Percentiles rank a stretch among this genome's conserved stretches.
These are phyloP conservation scores for Pangasius djambal DNA, from an alignment of 2,797 vertebrate genomes.

Conservation along the genomic window DNA sequence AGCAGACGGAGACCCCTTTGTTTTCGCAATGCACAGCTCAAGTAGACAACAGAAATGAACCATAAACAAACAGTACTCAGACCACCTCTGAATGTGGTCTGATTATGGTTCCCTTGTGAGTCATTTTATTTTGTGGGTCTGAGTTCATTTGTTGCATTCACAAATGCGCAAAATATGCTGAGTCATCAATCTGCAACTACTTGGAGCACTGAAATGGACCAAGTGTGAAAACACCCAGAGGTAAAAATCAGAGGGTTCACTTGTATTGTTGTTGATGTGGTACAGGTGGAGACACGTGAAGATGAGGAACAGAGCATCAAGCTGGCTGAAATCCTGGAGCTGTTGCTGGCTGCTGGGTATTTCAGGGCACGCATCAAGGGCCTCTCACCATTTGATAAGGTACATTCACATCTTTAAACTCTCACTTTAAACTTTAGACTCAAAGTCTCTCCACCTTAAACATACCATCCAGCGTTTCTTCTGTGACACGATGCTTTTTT, in stretches of 20 bases:
- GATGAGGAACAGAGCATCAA: constrained; percentile 96
- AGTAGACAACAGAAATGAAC: background rate
- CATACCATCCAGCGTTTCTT: background rate
- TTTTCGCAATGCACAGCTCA: background rate
- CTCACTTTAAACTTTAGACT: too few relatives aligned
- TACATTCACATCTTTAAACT: constrained; percentile 53
- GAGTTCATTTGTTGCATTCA: background rate
- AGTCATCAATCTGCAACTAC: background rate
- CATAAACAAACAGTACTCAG: background rate
- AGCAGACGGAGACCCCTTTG: background rate
- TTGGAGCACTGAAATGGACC: background rate
- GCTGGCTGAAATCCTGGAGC: constrained; percentile 90
- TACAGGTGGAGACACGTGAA: constrained; percentile 92
- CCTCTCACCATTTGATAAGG: constrained; percentile 96
- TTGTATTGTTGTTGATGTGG: constrained; percentile 28
- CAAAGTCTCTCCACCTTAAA: background rate
- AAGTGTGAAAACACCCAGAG: background rate
- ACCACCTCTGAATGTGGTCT: background rate
- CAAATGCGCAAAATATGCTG: too few relatives aligned
- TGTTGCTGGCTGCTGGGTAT: constrained; percentile 95
- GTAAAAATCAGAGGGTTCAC: background rate
- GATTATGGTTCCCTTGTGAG: background rate
- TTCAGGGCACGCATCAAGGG: constrained; percentile 97
- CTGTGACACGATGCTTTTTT: background rate
- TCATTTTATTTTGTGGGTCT: background rate